Base-by-base conservation (phyloP, 2,113 vertebrate genomes). In the Caracal caracal region DNA sequence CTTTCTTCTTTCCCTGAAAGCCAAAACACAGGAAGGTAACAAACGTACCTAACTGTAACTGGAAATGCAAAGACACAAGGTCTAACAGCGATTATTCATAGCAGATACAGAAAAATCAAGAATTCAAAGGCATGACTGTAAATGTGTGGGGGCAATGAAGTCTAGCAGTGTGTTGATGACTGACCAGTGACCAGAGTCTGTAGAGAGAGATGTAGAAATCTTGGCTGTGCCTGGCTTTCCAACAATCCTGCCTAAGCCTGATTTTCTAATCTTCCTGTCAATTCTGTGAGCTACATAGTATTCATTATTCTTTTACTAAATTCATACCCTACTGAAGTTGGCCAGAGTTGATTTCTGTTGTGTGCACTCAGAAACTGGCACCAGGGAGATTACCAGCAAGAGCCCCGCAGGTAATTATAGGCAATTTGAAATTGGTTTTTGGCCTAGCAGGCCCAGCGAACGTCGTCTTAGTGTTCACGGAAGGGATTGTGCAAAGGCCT, bases 221-320 rank as follows among this genome's bases (percentile, higher is more conserved):
- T 59, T 79, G 30, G 61, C 30, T 90, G 17, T 79, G 70, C 37
- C 71, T 63, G 43, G 33, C 49, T 66, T 94, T 81, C 56, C 66
- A 61, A 56, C 30, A 63, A 71, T 73, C 71, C 76, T 71, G 30
- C 43, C 35, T 19, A 53, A 20, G 37, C n/a, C n/a, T 83, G 88
- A 81, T 40, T 84, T 63, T 93, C 56, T 61, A 40, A 84, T 43
- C 66, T 73, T 93, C 37, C 70, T 73, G 76, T 63, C 61, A 53
- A n/a, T 91, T 90, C 71, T 93, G 19, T 88, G 82, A 66, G 33
- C 30, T 26, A 65, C 26, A 88, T 1, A 82, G 35, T 24, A 37
- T 28, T 63, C n/a, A 93, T 20, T 95, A 76, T 37, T 80, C 19
- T 91, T 59, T 88, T 35, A 93, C 71, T 82, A 95, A 95, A 76